Evolutionary conservation across 2,888 invertebrate genomes (phyloP).

Genomic region (Acholoe squamosa): DNA sequence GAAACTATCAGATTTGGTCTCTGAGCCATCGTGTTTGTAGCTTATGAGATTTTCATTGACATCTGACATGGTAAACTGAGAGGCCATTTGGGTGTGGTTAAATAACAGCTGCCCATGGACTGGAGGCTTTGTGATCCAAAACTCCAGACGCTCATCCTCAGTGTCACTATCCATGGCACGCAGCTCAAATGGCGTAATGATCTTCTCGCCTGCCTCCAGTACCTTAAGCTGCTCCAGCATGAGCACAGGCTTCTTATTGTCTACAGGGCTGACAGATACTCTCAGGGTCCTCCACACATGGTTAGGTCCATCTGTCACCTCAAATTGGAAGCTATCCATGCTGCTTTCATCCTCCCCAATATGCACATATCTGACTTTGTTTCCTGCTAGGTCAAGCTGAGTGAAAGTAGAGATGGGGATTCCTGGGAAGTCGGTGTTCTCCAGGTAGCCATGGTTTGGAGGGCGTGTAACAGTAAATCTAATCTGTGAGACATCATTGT

Average conservation of each 20-base stretch:
- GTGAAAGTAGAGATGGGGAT: slow-evolving; percentile 80
- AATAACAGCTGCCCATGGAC: slow-evolving; percentile 80
- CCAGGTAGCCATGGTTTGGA: slow-evolving; percentile 80
- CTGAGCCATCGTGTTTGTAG: slow-evolving; percentile 83
- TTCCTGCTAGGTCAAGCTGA: slow-evolving; percentile 81
- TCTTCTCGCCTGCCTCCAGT: slow-evolving; percentile 79
- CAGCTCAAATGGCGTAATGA: slow-evolving; percentile 82
- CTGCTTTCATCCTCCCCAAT: slow-evolving; percentile 80
- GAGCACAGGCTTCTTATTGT: slow-evolving; percentile 82
- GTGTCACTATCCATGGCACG: slow-evolving; percentile 82
- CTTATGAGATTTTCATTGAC: slow-evolving; percentile 79
- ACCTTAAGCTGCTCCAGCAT: slow-evolving; percentile 78
- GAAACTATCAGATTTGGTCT: slow-evolving; percentile 80
- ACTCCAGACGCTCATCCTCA: slow-evolving; percentile 74
- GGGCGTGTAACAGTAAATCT: slow-evolving; percentile 80
- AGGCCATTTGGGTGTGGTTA: slow-evolving; percentile 76
- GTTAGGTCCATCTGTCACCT: slow-evolving; percentile 82
- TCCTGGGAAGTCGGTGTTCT: slow-evolving; percentile 77
- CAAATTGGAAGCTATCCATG: slow-evolving; percentile 83
- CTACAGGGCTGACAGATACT: slow-evolving; percentile 81
- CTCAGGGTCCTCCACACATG: slow-evolving; percentile 80
- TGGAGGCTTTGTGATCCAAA: slow-evolving; percentile 80
- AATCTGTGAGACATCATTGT: slow-evolving; percentile 79
- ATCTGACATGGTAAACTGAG: slow-evolving; percentile 80
- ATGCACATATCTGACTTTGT: slow-evolving; percentile 82